Percentiles rank a stretch among this genome's conserved stretches.
phyloP scores from a whole-genome alignment of 2,113 vertebrate genomes.

The Heloderma charlesbogerti region DNA sequence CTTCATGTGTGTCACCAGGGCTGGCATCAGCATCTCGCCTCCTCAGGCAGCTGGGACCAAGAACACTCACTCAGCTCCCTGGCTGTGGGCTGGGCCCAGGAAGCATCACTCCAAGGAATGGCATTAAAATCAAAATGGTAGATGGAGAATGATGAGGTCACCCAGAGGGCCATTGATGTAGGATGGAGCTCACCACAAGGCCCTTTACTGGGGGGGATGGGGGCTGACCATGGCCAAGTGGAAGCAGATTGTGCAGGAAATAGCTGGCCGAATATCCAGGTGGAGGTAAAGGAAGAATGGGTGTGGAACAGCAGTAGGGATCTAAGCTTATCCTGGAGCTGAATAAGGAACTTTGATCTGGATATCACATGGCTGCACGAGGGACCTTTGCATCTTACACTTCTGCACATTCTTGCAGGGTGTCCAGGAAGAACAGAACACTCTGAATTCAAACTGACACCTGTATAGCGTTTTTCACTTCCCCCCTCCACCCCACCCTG shows the following conservation, averaged over 20 bases:
- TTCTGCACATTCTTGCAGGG: not conserved
- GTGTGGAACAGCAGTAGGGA: not conserved
- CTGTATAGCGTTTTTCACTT: not conserved
- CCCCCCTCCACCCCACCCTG: not conserved
- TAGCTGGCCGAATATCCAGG: not conserved
- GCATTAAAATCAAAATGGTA: not conserved
- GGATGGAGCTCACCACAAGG: too few species aligned
- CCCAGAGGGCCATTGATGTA: too few species aligned
- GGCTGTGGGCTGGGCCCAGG: not conserved
- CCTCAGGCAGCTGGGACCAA: not conserved
- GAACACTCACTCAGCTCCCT: not conserved
- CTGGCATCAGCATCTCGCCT: not conserved
- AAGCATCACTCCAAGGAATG: rapidly evolving
- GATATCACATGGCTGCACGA: not conserved
- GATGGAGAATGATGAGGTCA: not conserved
- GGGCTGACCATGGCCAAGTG: not conserved
- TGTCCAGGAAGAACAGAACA: not conserved
- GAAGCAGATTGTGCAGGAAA: not conserved
- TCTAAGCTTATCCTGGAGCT: not conserved
- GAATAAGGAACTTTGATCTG: not conserved
- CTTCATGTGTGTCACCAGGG: not conserved
- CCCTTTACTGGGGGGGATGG: not conserved
- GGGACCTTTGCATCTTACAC: not conserved
- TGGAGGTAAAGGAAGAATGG: not conserved
- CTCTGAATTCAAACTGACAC: not conserved